A percentile compares a stretch with the other conserved stretches of the same genome.
phyloP scores from a whole-genome alignment of 1,140 invertebrate species.

The Bombus waltoni region DNA sequence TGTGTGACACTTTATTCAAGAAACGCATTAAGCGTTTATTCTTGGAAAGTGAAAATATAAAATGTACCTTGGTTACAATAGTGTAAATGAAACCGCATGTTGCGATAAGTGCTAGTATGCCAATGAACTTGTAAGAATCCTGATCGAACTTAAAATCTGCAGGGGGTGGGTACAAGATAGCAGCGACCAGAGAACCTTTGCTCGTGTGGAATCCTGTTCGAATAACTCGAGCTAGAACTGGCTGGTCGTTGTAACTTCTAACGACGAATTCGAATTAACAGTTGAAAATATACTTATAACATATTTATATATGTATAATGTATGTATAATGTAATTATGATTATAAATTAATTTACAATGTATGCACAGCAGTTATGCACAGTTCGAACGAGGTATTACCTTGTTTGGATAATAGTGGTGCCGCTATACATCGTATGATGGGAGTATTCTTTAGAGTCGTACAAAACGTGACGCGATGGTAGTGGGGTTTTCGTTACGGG shows the following conservation, averaged over 20 bases:
- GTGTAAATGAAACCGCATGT: slow-evolving; percentile 92
- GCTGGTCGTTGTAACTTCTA: slow-evolving; percentile 89
- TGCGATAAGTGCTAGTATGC: slow-evolving; percentile 90
- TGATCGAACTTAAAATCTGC: slow-evolving; percentile 97
- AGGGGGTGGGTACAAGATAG: slow-evolving; percentile 96
- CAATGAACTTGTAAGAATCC: slow-evolving; percentile 96
- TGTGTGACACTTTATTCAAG: background rate
- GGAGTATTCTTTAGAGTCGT: slow-evolving; percentile 77
- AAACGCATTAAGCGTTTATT: background rate
- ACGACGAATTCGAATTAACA: slow-evolving; percentile 73
- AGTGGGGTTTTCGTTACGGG: slow-evolving; percentile 80
- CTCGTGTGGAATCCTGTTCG: slow-evolving; percentile 94
- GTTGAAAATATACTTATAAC: background rate
- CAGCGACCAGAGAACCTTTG: slow-evolving; percentile 95
- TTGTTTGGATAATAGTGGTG: slow-evolving; percentile 81
- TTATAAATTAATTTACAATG: background rate
- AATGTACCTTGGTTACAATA: slow-evolving; percentile 89
- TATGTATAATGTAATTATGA: no score
- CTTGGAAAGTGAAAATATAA: slow-evolving; percentile 40
- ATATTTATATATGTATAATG: no score
- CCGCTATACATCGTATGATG: slow-evolving; percentile 81
- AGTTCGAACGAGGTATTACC: slow-evolving; percentile 18
- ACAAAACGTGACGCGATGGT: slow-evolving; percentile 72
- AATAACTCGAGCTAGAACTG: slow-evolving; percentile 87
- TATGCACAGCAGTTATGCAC: background rate